A percentile compares a stretch with the other conserved stretches of the same genome.
These are phyloP conservation scores for Hormaphis cornu DNA, from an alignment of 1,140 invertebrate genomes.

Conservation along the genomic window DNA sequence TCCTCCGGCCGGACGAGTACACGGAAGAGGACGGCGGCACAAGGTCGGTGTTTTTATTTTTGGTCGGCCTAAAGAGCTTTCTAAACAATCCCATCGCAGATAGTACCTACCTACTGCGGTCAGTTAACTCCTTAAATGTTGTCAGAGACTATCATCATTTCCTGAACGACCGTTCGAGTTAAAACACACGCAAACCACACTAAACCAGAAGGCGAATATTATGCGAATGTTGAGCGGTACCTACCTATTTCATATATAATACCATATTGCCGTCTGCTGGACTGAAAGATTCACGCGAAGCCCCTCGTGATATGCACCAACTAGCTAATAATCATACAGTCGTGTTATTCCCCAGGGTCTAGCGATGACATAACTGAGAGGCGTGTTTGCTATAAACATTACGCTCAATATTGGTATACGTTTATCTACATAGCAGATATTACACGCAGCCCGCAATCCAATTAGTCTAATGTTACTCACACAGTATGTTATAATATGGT, in stretches of 20 bases:
- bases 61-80: not conserved
- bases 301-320: conserved; percentile 1
- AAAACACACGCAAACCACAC: too few species aligned
- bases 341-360: not conserved
- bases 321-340: not conserved
- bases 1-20: not conserved
- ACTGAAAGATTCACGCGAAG: not conserved
- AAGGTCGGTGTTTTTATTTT: not conserved
- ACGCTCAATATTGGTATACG: too few species aligned
- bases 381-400: conserved; percentile 10
- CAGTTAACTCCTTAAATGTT: too few species aligned
- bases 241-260: too few species aligned
- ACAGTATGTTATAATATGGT: too few species aligned
- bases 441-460: not conserved
- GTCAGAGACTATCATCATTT: too few species aligned
- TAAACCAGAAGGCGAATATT: too few species aligned
- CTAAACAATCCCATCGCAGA: not conserved
- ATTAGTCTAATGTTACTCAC: conserved; percentile 26
- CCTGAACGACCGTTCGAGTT: too few species aligned
- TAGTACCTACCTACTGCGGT: too few species aligned
- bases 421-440: too few species aligned
- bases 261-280: too few species aligned
- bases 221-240: too few species aligned
- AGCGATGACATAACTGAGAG: conserved; percentile 16
- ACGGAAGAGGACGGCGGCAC: not conserved